Conservation (phyloP, 2,113 vertebrate genomes). For the Mesocricetus auratus region DNA sequence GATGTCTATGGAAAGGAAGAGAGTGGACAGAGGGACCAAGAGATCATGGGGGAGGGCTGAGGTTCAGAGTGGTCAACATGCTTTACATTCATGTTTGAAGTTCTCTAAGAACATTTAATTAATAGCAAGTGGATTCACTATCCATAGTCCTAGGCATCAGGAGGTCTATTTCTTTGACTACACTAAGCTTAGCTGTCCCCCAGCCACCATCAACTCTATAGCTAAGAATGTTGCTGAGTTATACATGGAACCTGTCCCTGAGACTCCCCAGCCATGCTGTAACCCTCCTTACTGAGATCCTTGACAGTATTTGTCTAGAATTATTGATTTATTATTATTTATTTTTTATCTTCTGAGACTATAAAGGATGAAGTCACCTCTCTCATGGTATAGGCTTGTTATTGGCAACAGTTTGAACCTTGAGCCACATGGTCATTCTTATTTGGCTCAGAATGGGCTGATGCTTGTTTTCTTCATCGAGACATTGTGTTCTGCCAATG, state of each 20-base stretch:
- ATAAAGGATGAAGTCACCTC: background rate
- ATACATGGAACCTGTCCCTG: background rate
- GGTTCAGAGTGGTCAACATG: background rate
- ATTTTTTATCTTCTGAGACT: background rate
- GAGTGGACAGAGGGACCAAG: too few relatives aligned
- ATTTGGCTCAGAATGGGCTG: background rate
- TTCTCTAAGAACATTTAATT: background rate
- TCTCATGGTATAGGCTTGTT: fast-evolving
- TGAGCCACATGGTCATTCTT: too few relatives aligned
- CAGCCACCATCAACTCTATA: background rate
- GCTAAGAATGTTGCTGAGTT: background rate
- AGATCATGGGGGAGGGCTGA: background rate
- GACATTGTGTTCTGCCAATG: background rate
- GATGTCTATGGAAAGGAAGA: background rate
- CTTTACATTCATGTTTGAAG: background rate
- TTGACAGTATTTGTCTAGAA: background rate
- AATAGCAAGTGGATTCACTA: background rate
- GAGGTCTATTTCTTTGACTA: background rate
- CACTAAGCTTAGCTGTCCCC: background rate
- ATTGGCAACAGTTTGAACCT: background rate
- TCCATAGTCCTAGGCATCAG: background rate
- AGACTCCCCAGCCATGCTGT: background rate
- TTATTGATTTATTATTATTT: background rate
- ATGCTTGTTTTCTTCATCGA: background rate
- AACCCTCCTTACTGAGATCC: fast-evolving